Conservation (phyloP, 2,888 invertebrate species). For the Drosophila recens region DNA sequence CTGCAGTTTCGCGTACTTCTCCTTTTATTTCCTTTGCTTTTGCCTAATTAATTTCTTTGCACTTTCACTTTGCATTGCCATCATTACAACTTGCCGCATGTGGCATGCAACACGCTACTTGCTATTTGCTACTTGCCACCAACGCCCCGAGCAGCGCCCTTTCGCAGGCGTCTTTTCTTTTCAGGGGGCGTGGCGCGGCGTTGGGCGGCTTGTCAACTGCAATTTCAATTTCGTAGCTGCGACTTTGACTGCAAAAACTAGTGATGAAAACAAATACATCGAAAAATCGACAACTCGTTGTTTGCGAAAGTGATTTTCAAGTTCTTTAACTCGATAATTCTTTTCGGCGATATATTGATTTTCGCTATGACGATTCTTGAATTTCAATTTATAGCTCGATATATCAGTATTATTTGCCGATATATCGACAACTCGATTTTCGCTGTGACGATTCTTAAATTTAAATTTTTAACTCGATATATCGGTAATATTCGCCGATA, state of each 20-base stretch:
- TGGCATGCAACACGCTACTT: conserved; percentile 25
- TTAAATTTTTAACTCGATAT: too few relatives aligned
- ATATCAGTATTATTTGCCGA: too few relatives aligned
- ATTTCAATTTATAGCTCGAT: too few relatives aligned
- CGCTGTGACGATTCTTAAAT: too few relatives aligned
- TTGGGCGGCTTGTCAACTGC: neutral
- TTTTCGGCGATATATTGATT: too few relatives aligned
- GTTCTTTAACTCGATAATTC: too few relatives aligned
- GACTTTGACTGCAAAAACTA: conserved; percentile 5
- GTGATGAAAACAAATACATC: too few relatives aligned
- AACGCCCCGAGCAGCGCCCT: neutral
- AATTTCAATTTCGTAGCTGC: conserved; percentile 6
- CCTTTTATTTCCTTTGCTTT: neutral
- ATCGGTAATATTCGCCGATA: too few relatives aligned
- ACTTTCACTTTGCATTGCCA: conserved; percentile 49
- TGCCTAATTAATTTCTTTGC: conserved; percentile 53
- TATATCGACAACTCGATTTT: too few relatives aligned
- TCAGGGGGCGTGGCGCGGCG: conserved; percentile 1
- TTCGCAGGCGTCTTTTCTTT: neutral
- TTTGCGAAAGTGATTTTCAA: too few relatives aligned
- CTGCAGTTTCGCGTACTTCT: neutral
- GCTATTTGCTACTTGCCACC: neutral
- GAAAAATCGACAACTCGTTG: too few relatives aligned
- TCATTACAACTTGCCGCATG: conserved; percentile 44
- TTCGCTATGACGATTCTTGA: too few relatives aligned